These are phyloP conservation scores for Pomacea maculata DNA, from an alignment of 1,140 invertebrate species.

Conservation along the genomic window DNA sequence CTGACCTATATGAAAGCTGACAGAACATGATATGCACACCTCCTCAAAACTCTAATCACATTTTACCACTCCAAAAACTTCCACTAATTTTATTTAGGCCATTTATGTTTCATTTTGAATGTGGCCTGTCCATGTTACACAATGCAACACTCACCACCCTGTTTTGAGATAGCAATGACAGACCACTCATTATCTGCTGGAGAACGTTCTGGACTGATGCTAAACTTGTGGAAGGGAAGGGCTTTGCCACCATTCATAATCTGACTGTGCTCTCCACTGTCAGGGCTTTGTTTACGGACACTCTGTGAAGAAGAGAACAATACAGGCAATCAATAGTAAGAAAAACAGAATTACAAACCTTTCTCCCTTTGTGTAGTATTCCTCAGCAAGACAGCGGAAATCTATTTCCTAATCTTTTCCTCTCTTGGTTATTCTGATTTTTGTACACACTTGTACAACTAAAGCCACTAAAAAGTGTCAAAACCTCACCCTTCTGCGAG, in stretches of 20 bases:
- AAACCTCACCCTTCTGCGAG: constrained; percentile 46
- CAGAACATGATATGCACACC: too few species aligned
- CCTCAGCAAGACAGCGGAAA: neutral
- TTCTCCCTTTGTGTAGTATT: neutral
- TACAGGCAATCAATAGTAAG: neutral
- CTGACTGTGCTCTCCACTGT: neutral
- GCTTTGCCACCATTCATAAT: neutral
- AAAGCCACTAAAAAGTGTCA: neutral
- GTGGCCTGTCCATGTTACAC: neutral
- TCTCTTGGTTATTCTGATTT: too few species aligned
- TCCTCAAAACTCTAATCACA: too few species aligned
- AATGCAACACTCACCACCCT: constrained; percentile 29
- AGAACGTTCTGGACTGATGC: constrained; percentile 36
- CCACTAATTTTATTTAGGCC: too few species aligned
- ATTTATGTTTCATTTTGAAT: neutral
- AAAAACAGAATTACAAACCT: neutral
- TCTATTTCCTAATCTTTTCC: neutral
- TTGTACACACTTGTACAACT: neutral
- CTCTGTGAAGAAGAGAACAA: neutral
- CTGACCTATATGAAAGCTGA: too few species aligned
- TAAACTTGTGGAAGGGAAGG: constrained; percentile 41
- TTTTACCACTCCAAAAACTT: too few species aligned
- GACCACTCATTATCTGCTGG: constrained; percentile 38
- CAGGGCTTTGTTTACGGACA: neutral
- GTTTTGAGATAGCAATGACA: constrained; percentile 41